phyloP scores from a whole-genome alignment of 2,113 vertebrate genomes.

The Elgaria multicarinata region DNA sequence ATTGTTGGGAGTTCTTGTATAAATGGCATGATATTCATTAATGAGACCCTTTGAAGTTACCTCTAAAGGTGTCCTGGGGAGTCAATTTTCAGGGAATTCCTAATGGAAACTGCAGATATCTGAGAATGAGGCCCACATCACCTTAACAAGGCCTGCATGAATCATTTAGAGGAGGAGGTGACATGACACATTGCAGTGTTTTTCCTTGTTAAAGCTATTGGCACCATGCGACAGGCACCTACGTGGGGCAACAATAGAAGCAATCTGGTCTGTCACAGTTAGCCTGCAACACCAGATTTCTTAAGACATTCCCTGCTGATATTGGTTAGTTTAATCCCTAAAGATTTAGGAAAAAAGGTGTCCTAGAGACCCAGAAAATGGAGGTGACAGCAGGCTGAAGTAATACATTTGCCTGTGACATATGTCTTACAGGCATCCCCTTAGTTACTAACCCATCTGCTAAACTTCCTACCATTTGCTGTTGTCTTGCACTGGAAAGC shows the following conservation, averaged over 20 bases:
- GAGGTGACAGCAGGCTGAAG: conserved; percentile 74
- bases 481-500: conserved; percentile 6
- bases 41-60: conserved; percentile 52
- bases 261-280: conserved; percentile 23
- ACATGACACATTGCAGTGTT: conserved; percentile 17
- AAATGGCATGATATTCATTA: conserved; percentile 68
- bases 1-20: conserved; percentile 39
- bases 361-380: conserved; percentile 5
- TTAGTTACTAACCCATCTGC: conserved; percentile 68
- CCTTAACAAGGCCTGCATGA: conserved; percentile 44
- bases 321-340: background rate
- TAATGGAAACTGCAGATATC: conserved; percentile 64
- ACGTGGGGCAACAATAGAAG: conserved; percentile 24
- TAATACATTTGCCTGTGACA: conserved; percentile 58
- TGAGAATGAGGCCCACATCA: conserved; percentile 63
- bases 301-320: conserved; percentile 21
- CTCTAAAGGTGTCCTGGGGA: conserved; percentile 66
- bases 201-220: conserved; percentile 30
- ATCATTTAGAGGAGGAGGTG: conserved; percentile 64
- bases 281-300: background rate
- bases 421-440: conserved; percentile 56
- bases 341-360: background rate
- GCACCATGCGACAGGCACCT: conserved; percentile 16
- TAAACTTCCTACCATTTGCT: conserved; percentile 59
- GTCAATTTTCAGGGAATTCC: conserved; percentile 71